Evolutionary conservation across 2,113 vertebrate genomes (phyloP), one percentile per base, ranked within the genome.

Genomic region (Daboia siamensis): DNA sequence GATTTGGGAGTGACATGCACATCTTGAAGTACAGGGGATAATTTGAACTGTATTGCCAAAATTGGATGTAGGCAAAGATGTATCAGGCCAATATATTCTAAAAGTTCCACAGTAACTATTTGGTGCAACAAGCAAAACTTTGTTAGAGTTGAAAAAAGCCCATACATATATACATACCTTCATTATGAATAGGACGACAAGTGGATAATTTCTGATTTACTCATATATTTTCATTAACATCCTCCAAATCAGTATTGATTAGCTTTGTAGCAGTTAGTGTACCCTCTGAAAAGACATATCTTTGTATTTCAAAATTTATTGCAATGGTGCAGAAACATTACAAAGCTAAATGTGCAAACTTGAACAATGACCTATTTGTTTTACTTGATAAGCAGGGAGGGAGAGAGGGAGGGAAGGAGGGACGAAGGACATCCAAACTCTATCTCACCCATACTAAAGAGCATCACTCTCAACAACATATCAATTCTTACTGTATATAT

Each of bases 351-450:
- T 89, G 90, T 90, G 94, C 84, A 95, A 95, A 95, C 90, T 90
- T 94, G 93, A 95, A 96, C 92, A 96, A 95, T 95, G 90, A 94
- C 26, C 33, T 95, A n/a, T 95, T 95, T 95, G 92, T 93, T 92
- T 51, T 39, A 13, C 90, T 96, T 94, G 94, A 92, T 59, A 92
- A 23, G 17, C 8, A 23, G 33, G 44, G 33, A 39, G 44, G n/a
- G 80, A 11, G 44, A 21, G 39, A 46, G 10, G 44, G 80, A 84
- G 21, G 20, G 80, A 44, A 84, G 39, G 74, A 84, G 44, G 39
- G 39, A 84, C 20, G 39, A 84, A 46, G 80, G 39, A 24, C 8
- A 44, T 85, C 84, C 64, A 74, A 2, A 5, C 13, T 74, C 13
- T 17, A 74, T 12, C 64, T 74, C 64, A 15, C 12, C n/a, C n/a